Conservation (phyloP, 2,797 vertebrate species). For the Anisognathus igniventris region DNA sequence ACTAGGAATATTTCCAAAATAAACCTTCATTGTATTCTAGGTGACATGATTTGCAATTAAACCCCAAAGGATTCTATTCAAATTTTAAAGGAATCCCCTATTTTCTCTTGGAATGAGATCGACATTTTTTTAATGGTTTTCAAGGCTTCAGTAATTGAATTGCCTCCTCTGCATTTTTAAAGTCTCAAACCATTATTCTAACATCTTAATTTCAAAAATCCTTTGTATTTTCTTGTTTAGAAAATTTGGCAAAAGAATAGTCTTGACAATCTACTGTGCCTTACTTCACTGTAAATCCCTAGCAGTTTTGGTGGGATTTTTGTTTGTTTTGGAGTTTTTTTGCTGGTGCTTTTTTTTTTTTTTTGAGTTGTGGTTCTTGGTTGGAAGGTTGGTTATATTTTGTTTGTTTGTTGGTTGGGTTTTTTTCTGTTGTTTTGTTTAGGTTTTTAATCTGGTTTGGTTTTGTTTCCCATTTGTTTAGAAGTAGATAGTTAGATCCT, state of each 20-base stretch:
- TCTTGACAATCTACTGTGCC: neutral
- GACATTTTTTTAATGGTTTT: neutral
- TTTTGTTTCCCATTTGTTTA: neutral
- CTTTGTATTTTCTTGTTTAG: neutral
- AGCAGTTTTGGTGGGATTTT: neutral
- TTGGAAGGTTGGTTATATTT: neutral
- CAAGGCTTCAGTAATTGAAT: constrained; percentile 11
- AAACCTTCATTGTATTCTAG: constrained; percentile 11
- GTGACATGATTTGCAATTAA: constrained; percentile 32
- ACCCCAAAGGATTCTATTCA: neutral
- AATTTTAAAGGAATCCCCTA: neutral
- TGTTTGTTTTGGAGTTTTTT: neutral
- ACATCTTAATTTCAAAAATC: constrained; percentile 13
- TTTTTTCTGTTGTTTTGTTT: neutral
- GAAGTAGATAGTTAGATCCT: neutral
- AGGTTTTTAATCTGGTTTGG: fast-evolving
- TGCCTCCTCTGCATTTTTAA: neutral
- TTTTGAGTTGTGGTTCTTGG: neutral
- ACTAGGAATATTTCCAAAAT: constrained; percentile 1
- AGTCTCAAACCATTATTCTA: constrained; percentile 25
- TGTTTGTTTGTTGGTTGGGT: neutral
- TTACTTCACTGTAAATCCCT: neutral
- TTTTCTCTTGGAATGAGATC: neutral
- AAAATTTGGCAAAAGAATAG: neutral
- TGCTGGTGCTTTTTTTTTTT: neutral